Evolutionary conservation across 2,113 vertebrate species (phyloP).

Genomic region (Ivindomyrus marchei): DNA sequence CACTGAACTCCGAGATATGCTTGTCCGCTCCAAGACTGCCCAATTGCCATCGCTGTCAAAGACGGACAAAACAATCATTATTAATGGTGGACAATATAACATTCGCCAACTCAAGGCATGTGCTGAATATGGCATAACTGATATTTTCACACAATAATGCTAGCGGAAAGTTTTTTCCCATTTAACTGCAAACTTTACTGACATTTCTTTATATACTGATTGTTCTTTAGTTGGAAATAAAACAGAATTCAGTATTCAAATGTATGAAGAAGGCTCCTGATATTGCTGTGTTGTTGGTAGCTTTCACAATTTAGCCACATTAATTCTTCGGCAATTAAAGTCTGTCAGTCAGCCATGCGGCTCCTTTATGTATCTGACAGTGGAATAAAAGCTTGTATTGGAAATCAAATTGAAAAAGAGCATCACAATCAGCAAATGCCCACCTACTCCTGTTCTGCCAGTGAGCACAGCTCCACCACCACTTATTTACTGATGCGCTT

Average conservation of each 20-base stretch:
- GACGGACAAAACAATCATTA: constrained; percentile 21
- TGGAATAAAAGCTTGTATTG: constrained; percentile 22
- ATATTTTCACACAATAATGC: neutral
- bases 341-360: constrained; percentile 22
- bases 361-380: constrained; percentile 8
- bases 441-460: neutral
- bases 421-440: constrained; percentile 13
- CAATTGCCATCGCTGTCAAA: constrained; percentile 31
- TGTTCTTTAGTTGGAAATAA: neutral
- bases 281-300: neutral
- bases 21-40: constrained; percentile 16
- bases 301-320: constrained; percentile 12
- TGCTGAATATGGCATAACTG: neutral
- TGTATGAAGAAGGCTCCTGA: constrained; percentile 9
- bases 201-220: neutral
- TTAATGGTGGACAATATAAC: neutral
- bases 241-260: constrained; percentile 1
- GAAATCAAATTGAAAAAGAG: constrained; percentile 19
- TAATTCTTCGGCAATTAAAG: constrained; percentile 1
- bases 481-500: constrained; percentile 3
- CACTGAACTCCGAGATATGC: constrained; percentile 40
- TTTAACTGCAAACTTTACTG: neutral
- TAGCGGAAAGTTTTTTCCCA: neutral
- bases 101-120: neutral
- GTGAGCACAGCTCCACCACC: neutral